Conservation (phyloP, 2,797 vertebrate genomes). For the Benthosema pterotum region DNA sequence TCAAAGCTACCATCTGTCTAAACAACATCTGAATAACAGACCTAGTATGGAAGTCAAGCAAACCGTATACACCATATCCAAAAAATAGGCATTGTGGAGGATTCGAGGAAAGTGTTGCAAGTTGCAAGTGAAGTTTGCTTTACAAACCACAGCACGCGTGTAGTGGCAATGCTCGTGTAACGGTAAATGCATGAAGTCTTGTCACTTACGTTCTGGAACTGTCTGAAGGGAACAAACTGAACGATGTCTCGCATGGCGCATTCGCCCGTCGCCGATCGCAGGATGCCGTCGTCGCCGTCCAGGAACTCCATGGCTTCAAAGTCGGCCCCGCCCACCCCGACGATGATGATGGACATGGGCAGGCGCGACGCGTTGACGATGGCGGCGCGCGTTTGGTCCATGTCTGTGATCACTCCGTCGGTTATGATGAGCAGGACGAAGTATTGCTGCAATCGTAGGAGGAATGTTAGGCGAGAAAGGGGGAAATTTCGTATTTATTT, state of each 20-base stretch:
- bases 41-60: too few species aligned
- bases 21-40: too few species aligned
- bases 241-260: conserved; percentile 91
- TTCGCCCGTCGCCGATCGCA: conserved; percentile 84
- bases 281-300: conserved; percentile 86
- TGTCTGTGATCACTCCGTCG: conserved; percentile 96
- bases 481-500: neutral
- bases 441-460: conserved; percentile 86
- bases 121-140: too few species aligned
- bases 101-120: too few species aligned
- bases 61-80: too few species aligned
- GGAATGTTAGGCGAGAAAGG: too few species aligned
- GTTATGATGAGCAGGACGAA: conserved; percentile 95
- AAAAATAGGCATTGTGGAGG: too few species aligned
- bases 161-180: neutral
- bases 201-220: conserved; percentile 91
- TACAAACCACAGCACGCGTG: neutral
- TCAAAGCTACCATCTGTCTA: too few species aligned
- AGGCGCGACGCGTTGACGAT: conserved; percentile 91
- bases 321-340: conserved; percentile 94
- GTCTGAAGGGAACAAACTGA: conserved; percentile 94
- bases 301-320: conserved; percentile 94
- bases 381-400: conserved; percentile 88
- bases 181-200: neutral
- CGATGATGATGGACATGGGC: conserved; percentile 96